Evolutionary conservation across 2,888 invertebrate species (phyloP).

Genomic region (Drosophila melanosoma): DNA sequence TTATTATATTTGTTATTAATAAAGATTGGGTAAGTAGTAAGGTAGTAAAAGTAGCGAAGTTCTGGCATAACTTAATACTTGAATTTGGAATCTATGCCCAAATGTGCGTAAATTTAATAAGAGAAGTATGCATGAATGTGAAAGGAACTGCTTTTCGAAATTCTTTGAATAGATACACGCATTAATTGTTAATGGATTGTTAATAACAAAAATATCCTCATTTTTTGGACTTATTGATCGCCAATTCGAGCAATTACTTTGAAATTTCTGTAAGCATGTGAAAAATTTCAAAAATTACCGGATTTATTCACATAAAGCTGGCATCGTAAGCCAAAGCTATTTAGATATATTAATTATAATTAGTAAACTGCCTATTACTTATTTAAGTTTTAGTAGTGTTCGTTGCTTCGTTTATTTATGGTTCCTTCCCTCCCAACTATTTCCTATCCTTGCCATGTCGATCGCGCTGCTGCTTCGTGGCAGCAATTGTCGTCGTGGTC

Average conservation of each 20-base stretch:
- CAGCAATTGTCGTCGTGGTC: conserved; percentile 72
- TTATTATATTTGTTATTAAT: conserved; percentile 12
- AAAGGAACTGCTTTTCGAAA: conserved; percentile 68
- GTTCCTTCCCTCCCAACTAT: conserved; percentile 38
- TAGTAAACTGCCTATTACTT: conserved; percentile 33
- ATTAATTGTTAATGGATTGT: conserved; percentile 40
- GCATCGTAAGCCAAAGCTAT: conserved; percentile 39
- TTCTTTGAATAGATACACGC: conserved; percentile 52
- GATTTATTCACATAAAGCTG: conserved; percentile 52
- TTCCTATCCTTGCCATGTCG: conserved; percentile 80
- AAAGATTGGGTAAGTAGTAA: conserved; percentile 22
- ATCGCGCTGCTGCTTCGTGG: conserved; percentile 68
- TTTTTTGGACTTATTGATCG: conserved; percentile 14
- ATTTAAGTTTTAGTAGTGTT: conserved; percentile 43
- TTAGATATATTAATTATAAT: conserved; percentile 25
- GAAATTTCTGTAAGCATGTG: conserved; percentile 60
- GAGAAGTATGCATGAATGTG: conserved; percentile 24
- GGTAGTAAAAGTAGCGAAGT: background rate
- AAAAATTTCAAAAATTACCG: conserved; percentile 77
- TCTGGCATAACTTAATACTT: conserved; percentile 74
- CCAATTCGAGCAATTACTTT: conserved; percentile 61
- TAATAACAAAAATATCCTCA: conserved; percentile 16
- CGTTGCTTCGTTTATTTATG: conserved; percentile 52
- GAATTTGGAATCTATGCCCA: conserved; percentile 66
- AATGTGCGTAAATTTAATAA: conserved; percentile 17